Evolutionary conservation across 2,797 vertebrate species (phyloP).

Genomic region (Alauda arvensis): DNA sequence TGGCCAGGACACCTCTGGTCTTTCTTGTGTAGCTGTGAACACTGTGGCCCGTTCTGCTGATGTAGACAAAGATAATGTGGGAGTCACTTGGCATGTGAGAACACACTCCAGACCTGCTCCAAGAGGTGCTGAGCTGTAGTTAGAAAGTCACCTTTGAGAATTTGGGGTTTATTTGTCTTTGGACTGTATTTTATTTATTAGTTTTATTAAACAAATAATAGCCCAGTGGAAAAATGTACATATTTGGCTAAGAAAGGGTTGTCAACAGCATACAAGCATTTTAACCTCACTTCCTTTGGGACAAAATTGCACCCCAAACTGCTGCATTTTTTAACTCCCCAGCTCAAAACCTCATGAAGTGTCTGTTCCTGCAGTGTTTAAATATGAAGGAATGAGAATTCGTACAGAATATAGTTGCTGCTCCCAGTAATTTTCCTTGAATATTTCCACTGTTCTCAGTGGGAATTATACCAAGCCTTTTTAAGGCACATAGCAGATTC

Average conservation of each 20-base stretch:
- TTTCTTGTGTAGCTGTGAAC: background rate
- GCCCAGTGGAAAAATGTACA: background rate
- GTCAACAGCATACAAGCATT: background rate
- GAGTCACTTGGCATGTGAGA: background rate
- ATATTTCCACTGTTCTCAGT: background rate
- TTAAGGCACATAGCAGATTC: background rate
- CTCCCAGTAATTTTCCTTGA: background rate
- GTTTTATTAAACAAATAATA: background rate
- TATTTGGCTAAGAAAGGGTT: background rate
- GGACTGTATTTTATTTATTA: background rate
- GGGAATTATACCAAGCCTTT: background rate
- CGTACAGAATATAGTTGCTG: background rate
- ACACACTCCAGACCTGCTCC: background rate
- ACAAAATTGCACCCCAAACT: background rate
- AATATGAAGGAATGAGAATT: background rate
- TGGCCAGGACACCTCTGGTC: background rate
- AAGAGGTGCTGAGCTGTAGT: background rate
- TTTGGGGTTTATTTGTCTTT: background rate
- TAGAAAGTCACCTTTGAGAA: background rate
- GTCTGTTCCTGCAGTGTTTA: background rate
- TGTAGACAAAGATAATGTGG: background rate
- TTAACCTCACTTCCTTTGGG: background rate
- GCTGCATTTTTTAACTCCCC: background rate
- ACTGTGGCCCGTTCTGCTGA: background rate
- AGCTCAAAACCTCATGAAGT: background rate